Conservation (phyloP, 2,888 invertebrate species). For the Phyllotreta cruciferae region DNA sequence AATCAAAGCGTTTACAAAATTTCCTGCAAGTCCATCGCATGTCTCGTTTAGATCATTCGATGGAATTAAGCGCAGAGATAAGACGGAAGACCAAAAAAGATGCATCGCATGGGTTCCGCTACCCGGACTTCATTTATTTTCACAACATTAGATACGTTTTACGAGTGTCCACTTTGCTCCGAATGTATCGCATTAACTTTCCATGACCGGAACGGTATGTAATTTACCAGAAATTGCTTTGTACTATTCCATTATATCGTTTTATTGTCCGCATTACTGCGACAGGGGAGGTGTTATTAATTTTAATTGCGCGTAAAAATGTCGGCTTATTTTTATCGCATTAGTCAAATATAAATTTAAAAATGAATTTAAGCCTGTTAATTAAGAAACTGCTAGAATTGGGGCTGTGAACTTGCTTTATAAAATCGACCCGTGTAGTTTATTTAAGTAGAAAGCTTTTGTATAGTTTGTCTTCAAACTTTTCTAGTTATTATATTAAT, state of each 20-base stretch:
- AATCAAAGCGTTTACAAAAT: too few relatives aligned
- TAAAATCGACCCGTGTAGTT: constrained; percentile 37
- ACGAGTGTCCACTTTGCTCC: constrained; percentile 46
- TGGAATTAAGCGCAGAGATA: constrained; percentile 9
- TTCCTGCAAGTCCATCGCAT: not conserved
- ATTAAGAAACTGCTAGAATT: not conserved
- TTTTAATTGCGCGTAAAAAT: constrained; percentile 22
- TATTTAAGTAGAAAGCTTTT: constrained; percentile 37
- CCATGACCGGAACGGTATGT: constrained; percentile 30
- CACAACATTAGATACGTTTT: constrained; percentile 41
- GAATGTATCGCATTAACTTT: constrained; percentile 43
- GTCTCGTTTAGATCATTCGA: constrained; percentile 5
- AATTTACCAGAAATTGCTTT: constrained; percentile 36
- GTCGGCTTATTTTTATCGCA: not conserved
- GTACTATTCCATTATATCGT: constrained; percentile 35
- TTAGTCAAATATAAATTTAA: not conserved
- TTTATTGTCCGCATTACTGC: constrained; percentile 32
- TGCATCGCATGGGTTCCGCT: constrained; percentile 1
- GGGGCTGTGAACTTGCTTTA: constrained; percentile 29
- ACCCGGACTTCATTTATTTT: constrained; percentile 16
- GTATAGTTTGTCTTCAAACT: constrained; percentile 28
- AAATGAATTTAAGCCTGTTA: not conserved
- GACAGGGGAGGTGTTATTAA: constrained; percentile 24
- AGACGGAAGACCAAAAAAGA: constrained; percentile 5
- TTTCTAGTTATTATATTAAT: constrained; percentile 33